Conservation (phyloP, 2,797 vertebrate genomes). For the Alcedo quadribrachys region DNA sequence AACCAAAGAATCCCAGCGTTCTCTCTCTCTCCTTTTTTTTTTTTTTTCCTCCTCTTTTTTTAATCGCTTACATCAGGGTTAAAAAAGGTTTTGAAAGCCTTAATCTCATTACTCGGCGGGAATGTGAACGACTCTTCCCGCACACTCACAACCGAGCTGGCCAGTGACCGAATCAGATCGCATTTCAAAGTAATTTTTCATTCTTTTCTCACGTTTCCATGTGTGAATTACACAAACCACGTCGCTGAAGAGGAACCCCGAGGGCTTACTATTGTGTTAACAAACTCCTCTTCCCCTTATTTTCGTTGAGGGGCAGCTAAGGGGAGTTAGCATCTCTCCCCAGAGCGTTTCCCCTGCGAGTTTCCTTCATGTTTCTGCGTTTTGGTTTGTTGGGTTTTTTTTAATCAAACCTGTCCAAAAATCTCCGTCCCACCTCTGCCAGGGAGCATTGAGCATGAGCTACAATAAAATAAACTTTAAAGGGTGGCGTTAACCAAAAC, state of each 20-base stretch:
- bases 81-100: background rate
- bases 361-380: background rate
- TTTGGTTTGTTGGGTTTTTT: background rate
- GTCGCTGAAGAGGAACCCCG: background rate
- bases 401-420: background rate
- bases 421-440: background rate
- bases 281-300: background rate
- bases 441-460: background rate
- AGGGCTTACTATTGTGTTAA: background rate
- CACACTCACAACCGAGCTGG: background rate
- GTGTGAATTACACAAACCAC: constrained; percentile 19
- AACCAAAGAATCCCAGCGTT: background rate
- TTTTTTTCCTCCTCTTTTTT: no score
- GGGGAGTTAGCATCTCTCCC: background rate
- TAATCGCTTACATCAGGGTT: background rate
- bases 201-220: constrained; percentile 54
- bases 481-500: background rate
- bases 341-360: fast-evolving
- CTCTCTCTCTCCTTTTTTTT: no score
- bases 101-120: background rate
- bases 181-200: constrained; percentile 52
- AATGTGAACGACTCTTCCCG: background rate
- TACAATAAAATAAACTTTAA: background rate
- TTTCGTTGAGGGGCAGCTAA: background rate
- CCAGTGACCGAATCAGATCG: background rate